Base-by-base conservation (phyloP, 2,113 vertebrate genomes). In the Urocynchramus pylzowi region DNA sequence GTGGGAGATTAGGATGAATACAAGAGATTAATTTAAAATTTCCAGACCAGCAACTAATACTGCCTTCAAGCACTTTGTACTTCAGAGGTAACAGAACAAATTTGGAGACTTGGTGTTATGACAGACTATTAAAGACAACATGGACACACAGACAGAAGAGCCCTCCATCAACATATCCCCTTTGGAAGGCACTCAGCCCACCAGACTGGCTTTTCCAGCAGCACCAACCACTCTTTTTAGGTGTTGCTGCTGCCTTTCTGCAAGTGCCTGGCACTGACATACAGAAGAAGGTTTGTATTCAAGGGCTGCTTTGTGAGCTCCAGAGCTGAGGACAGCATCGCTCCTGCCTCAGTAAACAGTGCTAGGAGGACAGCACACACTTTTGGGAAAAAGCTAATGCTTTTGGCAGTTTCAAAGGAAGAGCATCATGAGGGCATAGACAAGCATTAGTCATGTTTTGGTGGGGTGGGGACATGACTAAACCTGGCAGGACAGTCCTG, bases 401-500 rank as follows among this genome's bases (percentile, higher is more conserved):
- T 68, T 68, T 21, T 60, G 52, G 56, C 49, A 71, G 31, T 67
- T 89, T 84, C 73, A 87, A 53, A 89, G 50, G 63, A 84, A 82
- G n/a, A 71, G 28, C 33, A 78, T 42, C 69, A 54, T 0, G 13
- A 93, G 39, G 77, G 52, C 41, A 76, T 11, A 87, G 70, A 53
- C 30, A 16, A 56, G 59, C 0, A 5, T 90, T 63, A 88, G 54
- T 86, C 83, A 90, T 83, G 49, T 47, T 76, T 73, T 92, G 57
- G 41, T 83, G 83, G 31, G 57, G 70, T 28, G 39, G n/a, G 37
- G 37, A 42, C 53, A 80, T 49, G 75, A 95, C 70, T 85, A 80
- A 80, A 65, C 37, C 54, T 90, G 85, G 57, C 84, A 85, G 82
- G 68, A 79, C 26, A 71, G 49, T 60, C 65, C 77, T 89, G 24